Percentiles rank a stretch among this genome's conserved stretches.
Evolutionary conservation across 92 coral and sea anemone species (phyloP).

Genomic region (Epizoanthus fatuus): DNA sequence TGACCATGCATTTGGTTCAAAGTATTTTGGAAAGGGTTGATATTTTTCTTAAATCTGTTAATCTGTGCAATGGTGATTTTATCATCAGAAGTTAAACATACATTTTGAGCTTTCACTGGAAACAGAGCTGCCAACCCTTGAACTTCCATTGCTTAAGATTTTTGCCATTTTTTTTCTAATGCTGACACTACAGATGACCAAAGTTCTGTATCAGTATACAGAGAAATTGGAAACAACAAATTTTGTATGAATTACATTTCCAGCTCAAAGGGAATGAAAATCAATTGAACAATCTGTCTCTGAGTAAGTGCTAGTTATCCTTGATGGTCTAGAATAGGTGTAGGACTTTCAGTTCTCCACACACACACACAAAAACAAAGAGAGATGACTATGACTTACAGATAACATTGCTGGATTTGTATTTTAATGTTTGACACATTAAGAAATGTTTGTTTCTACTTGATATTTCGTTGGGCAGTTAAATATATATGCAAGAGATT

Average conservation of each 20-base stretch:
- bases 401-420: conserved; percentile 3
- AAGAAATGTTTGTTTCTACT: conserved; percentile 5
- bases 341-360: neutral
- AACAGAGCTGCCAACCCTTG: conserved; percentile 7
- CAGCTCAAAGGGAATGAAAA: conserved; percentile 15
- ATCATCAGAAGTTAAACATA: conserved; percentile 19
- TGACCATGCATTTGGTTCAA: conserved; percentile 30
- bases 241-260: conserved; percentile 12
- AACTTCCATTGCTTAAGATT: neutral
- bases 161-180: conserved; percentile 18
- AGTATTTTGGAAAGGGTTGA: conserved; percentile 41
- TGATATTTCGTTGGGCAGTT: conserved; percentile 16
- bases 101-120: conserved; percentile 27
- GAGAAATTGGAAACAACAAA: conserved; percentile 22
- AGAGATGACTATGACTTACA: conserved; percentile 21
- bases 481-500: neutral
- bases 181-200: conserved; percentile 26
- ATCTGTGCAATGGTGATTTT: conserved; percentile 20
- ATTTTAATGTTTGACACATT: neutral
- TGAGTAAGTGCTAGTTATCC: conserved; percentile 21
- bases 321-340: conserved; percentile 26
- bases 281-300: neutral
- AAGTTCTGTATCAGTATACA: conserved; percentile 16
- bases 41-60: conserved; percentile 17
- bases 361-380: conserved; percentile 3